Percentiles rank a stretch among this genome's conserved stretches.
These are phyloP conservation scores for Drosophila borealis DNA, from an alignment of 2,888 invertebrate species.

Conservation along the genomic window DNA sequence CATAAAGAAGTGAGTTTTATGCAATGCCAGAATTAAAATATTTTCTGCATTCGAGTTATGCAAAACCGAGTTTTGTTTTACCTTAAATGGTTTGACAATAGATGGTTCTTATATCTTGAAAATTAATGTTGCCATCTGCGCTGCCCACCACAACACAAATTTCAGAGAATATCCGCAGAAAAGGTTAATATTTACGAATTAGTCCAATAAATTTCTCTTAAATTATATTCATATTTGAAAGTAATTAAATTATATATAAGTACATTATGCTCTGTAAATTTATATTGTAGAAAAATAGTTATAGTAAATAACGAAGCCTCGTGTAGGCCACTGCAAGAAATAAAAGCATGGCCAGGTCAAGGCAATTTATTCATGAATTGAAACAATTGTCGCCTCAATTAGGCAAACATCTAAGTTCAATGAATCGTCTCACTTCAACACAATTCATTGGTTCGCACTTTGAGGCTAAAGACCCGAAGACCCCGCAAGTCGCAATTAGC, in stretches of 20 bases:
- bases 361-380: constrained; percentile 26
- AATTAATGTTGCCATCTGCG: background rate
- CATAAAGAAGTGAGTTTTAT: constrained; percentile 70
- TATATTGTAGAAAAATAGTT: too few relatives aligned
- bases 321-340: background rate
- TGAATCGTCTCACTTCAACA: constrained; percentile 17
- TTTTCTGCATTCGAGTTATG: constrained; percentile 69
- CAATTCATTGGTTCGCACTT: constrained; percentile 29
- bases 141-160: background rate
- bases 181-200: background rate
- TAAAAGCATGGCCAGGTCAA: background rate
- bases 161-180: background rate
- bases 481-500: constrained; percentile 57
- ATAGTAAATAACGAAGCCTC: too few relatives aligned
- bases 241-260: background rate
- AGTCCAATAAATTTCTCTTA: background rate
- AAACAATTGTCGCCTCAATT: constrained; percentile 50
- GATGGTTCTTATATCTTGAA: background rate
- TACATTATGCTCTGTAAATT: too few relatives aligned
- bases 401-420: constrained; percentile 24
- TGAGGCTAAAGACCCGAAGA: constrained; percentile 14
- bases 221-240: background rate
- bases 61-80: constrained; percentile 52
- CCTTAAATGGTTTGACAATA: constrained; percentile 28
- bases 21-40: constrained; percentile 64